These are phyloP conservation scores for Zonitis immaculata DNA, from an alignment of 2,888 invertebrate species.

Conservation along the genomic window DNA sequence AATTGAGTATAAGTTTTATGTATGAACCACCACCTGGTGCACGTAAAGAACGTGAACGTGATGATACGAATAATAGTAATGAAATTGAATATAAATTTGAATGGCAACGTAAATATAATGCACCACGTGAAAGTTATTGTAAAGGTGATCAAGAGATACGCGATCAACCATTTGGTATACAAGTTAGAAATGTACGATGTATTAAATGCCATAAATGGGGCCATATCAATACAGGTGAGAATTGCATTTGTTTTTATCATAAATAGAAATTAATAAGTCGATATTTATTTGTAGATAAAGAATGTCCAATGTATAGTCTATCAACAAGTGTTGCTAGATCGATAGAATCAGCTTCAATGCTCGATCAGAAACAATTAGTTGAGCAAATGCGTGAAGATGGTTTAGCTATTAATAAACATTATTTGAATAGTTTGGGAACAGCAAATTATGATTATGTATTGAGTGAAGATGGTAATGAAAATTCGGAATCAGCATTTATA, in stretches of 20 bases:
- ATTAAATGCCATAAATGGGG: slow-evolving; percentile 99
- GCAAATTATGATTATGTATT: slow-evolving; percentile 58
- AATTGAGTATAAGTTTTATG: slow-evolving; percentile 97
- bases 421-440: slow-evolving; percentile 51
- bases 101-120: slow-evolving; percentile 99
- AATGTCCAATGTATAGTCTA: slow-evolving; percentile 89
- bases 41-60: slow-evolving; percentile 84
- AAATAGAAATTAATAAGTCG: slow-evolving; percentile 1
- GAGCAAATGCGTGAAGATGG: slow-evolving; percentile 92
- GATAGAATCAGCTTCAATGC: slow-evolving; percentile 57
- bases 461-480: slow-evolving; percentile 52
- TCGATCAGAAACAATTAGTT: slow-evolving; percentile 70
- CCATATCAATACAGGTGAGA: slow-evolving; percentile 83
- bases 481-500: slow-evolving; percentile 73
- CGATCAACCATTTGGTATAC: slow-evolving; percentile 98
- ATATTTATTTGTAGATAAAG: slow-evolving; percentile 65
- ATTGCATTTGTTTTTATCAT: slow-evolving; percentile 1
- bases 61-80: slow-evolving; percentile 73
- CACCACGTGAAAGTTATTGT: slow-evolving; percentile 96
- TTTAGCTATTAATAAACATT: slow-evolving; percentile 77
- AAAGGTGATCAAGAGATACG: slow-evolving; percentile 96
- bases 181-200: slow-evolving; percentile 95
- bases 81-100: slow-evolving; percentile 99
- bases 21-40: slow-evolving; percentile 99
- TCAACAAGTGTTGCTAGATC: slow-evolving; percentile 79